Conservation (phyloP, 2,797 vertebrate species). For the Orestias chungarensis region DNA sequence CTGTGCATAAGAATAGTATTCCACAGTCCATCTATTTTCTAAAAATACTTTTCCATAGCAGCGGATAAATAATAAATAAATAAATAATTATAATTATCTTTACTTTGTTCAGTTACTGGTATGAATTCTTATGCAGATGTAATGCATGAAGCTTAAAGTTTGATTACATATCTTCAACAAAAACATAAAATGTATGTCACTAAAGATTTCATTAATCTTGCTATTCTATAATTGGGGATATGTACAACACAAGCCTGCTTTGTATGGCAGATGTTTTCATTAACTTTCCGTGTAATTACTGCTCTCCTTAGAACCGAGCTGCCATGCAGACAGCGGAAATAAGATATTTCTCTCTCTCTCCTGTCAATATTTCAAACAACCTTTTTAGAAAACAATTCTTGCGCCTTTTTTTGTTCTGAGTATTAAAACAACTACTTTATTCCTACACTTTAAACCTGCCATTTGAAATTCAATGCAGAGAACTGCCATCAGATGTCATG, state of each 20-base stretch:
- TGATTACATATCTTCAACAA: neutral
- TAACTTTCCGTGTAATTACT: neutral
- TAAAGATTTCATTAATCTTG: neutral
- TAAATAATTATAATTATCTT: neutral
- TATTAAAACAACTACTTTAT: no score
- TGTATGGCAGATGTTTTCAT: neutral
- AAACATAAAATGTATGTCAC: neutral
- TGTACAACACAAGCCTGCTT: neutral
- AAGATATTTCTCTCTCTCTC: neutral
- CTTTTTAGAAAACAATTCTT: neutral
- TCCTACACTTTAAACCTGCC: neutral
- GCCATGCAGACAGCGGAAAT: neutral
- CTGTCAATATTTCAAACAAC: neutral
- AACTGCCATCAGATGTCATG: no score
- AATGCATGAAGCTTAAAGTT: neutral
- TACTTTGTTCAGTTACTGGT: neutral
- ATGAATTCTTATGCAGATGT: neutral
- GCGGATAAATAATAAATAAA: neutral
- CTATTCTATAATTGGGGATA: neutral
- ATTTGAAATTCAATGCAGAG: no score
- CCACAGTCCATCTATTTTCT: neutral
- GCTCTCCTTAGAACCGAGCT: neutral
- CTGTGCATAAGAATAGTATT: neutral
- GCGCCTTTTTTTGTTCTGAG: neutral
- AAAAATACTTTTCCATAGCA: neutral